Base-by-base conservation (phyloP, 1,140 invertebrate genomes). In the Ips typographus region DNA sequence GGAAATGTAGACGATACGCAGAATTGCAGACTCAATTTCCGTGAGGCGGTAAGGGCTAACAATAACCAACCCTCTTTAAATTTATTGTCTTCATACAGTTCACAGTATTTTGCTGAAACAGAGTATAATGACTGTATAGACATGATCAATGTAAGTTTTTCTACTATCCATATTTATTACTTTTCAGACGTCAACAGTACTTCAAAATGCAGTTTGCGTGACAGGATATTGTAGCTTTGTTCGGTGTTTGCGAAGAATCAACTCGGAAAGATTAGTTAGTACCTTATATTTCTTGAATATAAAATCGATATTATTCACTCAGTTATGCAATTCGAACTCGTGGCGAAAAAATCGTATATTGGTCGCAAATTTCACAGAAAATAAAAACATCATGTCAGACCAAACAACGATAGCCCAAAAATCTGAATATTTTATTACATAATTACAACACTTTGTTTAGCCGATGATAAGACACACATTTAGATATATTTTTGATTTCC, bases 171-270 rank as follows among this genome's bases (percentile, higher is more conserved):
- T 44, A 44, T 44, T 44, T 44, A 5, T 8, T 8, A 44, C 4
- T 44, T 44, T 44, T 22, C 8, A 44, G 43, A 8, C 43, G 43
- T 44, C 43, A 44, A 44, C 43, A 44, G 4, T 5, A 44, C 4
- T 8, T 44, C 22, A 22, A 40, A 71, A 56, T 57, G 70, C 65
- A 37, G 61, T 74, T 38, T 81, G 84, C 61, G 83, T 82, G 40
- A 81, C 82, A 73, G 84, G 83, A 8, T 86, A 85, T 73, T 86
- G 85, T 74, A 81, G 83, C 75, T 85, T 85, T 75, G 84, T 85
- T 3, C 79, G 82, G 3, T 86, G 84, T 70, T 75, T 86, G 44
- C 74, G 84, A 74, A 81, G 83, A 73, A 78, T 80, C 1, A 86
- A 86, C 76, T 83, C 84, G 38, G 77, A 83, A 68, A 82, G 83